Evolutionary conservation across 2,888 invertebrate genomes (phyloP), one percentile per base, ranked within the genome.

Genomic region (Taenaris catops): DNA sequence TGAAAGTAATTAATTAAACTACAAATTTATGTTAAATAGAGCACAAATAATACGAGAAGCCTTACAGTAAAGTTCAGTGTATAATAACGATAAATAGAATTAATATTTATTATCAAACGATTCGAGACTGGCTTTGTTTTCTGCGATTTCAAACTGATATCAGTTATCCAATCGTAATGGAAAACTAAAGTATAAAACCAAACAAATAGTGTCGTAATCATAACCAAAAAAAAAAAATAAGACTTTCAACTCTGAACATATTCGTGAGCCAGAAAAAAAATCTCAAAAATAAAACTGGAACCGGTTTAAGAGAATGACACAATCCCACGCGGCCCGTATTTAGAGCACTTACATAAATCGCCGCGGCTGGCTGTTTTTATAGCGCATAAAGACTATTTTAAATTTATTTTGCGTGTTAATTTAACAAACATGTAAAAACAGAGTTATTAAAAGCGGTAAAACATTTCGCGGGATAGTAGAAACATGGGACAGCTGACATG

Each of bases 301-400:
- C 56, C 49, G 50, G 59, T 59, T 62, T 49, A 32, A 44, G 49
- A 59, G 42, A 58, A 55, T 60, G 58, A 62, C 54, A 63, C 42
- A 58, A 32, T 44, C 72, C 65, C 60, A 70, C 66, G 60, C 64
- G 41, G 46, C 47, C 25, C 26, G 48, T 58, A 71, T 74, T 69
- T 61, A 62, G 65, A 66, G 46, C 63, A 59, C 63, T 71, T 68
- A 68, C 51, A 67, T 67, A 72, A 69, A 67, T 48, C 44, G 49
- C 36, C 34, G 41, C 46, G 40, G 44, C 47, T 41, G 44, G 37
- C 43, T 51, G 41, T 58, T 63, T 64, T 66, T 62, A 55, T 55
- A 42, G 47, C 44, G 42, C 42, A 53, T 48, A 60, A 60, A 65
- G 68, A 54, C 55, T 58, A 51, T 47, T 45, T 46, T 46, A 37